Base-by-base conservation (phyloP, 2,113 vertebrate genomes). In the Macrotis lagotis region DNA sequence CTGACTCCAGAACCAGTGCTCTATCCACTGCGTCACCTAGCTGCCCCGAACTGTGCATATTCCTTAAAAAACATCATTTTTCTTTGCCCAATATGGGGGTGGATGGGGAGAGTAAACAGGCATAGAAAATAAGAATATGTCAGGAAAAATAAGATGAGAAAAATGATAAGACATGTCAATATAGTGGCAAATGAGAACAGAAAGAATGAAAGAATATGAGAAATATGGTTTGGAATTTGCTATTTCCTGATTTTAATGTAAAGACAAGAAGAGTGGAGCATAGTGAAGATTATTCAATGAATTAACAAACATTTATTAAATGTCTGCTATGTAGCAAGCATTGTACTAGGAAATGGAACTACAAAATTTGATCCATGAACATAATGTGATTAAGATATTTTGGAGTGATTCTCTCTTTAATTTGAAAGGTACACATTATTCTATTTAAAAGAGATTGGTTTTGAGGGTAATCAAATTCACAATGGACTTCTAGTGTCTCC, bases 91-190 rank as follows among this genome's bases (percentile, higher is more conserved):
- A 11, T 9, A 9, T 50, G 11, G 14, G 12, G 44, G 26, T 9
- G 5, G n/a, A 37, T 44, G 26, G 28, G 28, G 4, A 3, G 8
- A 7, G 8, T 2, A 31, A 5, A 25, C 0, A 50, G 0, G 14
- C 48, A 0, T 16, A 19, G 0, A 55, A 25, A 22, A 52, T 53
- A 10, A 16, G 1, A 0, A 53, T 28, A 47, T 10, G 31, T 3
- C 7, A 53, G 19, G 14, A 83, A 83, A 83, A 19, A 37, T 49
- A 2, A 51, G n/a, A n/a, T n/a, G 16, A 48, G 19, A 66, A 92
- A 88, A 44, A 22, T 89, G 37, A 48, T 31, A 25, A 92, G 83
- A 83, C 89, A 24, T 14, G 16, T 19, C 16, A 74, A 74, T 74
- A n/a, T 1, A 74, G 59, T 66, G 31, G 55, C 37, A 37, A 74